Evolutionary conservation across 2,797 vertebrate genomes (phyloP).

Genomic region (Atherinosoma microstoma): DNA sequence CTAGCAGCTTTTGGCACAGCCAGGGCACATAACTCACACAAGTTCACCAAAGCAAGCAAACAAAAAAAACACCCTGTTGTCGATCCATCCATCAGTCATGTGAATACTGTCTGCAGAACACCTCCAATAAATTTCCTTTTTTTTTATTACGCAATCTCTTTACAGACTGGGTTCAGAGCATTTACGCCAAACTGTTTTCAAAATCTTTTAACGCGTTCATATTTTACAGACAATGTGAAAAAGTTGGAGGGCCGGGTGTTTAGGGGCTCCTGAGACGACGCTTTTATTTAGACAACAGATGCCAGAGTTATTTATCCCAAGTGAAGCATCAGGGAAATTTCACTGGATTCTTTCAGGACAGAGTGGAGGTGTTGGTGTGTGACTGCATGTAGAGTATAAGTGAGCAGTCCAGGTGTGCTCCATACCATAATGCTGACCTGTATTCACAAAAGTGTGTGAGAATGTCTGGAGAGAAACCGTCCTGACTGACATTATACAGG

Average conservation of each 20-base stretch:
- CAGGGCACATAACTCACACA: conserved; percentile 37
- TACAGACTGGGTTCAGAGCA: conserved; percentile 30
- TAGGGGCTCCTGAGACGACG: conserved; percentile 18
- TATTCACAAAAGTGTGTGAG: conserved; percentile 76
- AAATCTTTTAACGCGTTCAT: conserved; percentile 34
- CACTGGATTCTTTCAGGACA: conserved; percentile 25
- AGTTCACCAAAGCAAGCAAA: conserved; percentile 30
- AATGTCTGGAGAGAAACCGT: conserved; percentile 58
- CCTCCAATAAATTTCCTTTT: conserved; percentile 47
- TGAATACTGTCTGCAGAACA: conserved; percentile 34
- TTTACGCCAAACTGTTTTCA: conserved; percentile 33
- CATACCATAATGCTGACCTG: conserved; percentile 60
- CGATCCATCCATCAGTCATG: conserved; percentile 36
- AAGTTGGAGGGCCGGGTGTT: not conserved
- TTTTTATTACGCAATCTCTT: conserved; percentile 43
- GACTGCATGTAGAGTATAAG: conserved; percentile 29
- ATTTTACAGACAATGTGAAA: conserved; percentile 7
- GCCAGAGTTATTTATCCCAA: conserved; percentile 15
- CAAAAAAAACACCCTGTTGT: conserved; percentile 17
- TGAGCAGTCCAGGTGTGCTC: conserved; percentile 78
- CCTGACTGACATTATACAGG: conserved; percentile 60
- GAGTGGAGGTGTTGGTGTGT: conserved; percentile 21
- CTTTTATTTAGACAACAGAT: conserved; percentile 41
- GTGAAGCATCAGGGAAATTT: conserved; percentile 18
- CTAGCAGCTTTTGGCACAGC: conserved; percentile 11